Conservation (phyloP, 2,113 vertebrate genomes). For the Rynchops niger region DNA sequence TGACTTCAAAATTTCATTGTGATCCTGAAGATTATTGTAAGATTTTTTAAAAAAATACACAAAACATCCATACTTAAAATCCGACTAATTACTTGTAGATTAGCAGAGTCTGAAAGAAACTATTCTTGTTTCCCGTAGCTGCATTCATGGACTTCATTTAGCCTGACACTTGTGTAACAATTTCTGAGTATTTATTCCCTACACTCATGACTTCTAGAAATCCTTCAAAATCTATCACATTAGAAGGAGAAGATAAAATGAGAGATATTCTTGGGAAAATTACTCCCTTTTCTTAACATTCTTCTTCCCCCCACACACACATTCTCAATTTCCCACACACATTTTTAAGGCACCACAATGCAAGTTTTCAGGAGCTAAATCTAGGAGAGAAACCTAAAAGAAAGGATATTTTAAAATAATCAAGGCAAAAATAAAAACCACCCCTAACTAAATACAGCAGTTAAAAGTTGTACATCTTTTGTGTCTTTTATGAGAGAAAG, state of each 20-base stretch:
- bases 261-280: slow-evolving; percentile 57
- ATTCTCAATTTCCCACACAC: slow-evolving; percentile 37
- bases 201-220: slow-evolving; percentile 43
- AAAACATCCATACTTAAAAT: neutral
- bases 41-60: neutral
- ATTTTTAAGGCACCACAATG: slow-evolving; percentile 23
- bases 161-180: slow-evolving; percentile 21
- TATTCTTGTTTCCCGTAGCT: neutral
- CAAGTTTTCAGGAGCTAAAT: slow-evolving; percentile 20
- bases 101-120: neutral
- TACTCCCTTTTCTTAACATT: slow-evolving; percentile 48
- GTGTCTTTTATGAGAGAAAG: neutral
- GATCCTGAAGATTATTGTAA: neutral
- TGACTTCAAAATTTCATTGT: neutral
- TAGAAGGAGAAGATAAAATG: slow-evolving; percentile 1
- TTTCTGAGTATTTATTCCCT: slow-evolving; percentile 9
- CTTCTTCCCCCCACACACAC: slow-evolving; percentile 27
- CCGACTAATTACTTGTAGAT: neutral
- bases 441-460: neutral
- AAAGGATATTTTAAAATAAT: slow-evolving; percentile 8
- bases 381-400: neutral
- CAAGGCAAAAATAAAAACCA: slow-evolving; percentile 15
- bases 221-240: slow-evolving; percentile 21
- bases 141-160: neutral
- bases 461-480: slow-evolving; percentile 20